Conservation (phyloP, 1,140 invertebrate genomes). For the Cotesia chilonis region DNA sequence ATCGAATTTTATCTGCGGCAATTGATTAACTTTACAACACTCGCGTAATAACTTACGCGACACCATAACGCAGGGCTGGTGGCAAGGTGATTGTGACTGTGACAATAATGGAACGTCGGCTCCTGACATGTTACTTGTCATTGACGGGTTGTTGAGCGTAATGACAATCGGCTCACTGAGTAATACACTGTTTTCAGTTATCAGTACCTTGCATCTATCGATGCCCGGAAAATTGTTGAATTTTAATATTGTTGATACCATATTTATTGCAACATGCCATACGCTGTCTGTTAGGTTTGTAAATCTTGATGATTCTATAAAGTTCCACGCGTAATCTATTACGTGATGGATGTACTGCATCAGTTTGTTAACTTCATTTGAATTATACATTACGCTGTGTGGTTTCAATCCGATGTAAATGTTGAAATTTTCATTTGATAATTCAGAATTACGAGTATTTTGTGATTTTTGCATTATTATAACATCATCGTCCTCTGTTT, state of each 20-base stretch:
- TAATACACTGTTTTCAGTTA: slow-evolving; percentile 1
- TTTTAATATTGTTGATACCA: slow-evolving; percentile 4
- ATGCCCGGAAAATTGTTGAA: slow-evolving; percentile 6
- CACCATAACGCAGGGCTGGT: slow-evolving; percentile 1
- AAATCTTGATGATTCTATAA: not conserved
- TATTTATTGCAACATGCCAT: not conserved
- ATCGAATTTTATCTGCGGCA: not conserved
- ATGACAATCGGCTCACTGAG: slow-evolving; percentile 6
- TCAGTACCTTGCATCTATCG: not conserved
- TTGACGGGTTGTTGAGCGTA: not conserved
- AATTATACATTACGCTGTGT: not conserved
- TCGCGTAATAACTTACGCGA: not conserved
- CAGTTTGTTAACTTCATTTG: not conserved
- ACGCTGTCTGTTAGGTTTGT: not conserved
- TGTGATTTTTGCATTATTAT: no score
- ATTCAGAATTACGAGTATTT: no score
- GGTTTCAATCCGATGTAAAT: slow-evolving; percentile 9
- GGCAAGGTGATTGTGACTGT: no score
- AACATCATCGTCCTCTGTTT: no score
- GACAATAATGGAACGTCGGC: not conserved
- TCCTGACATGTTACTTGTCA: not conserved
- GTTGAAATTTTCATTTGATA: not conserved
- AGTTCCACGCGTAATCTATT: slow-evolving; percentile 5
- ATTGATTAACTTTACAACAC: not conserved
- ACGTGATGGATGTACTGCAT: slow-evolving; percentile 1